Evolutionary conservation across 2,113 vertebrate genomes (phyloP), one percentile per base, ranked within the genome.

Genomic region (Rallus limicola): DNA sequence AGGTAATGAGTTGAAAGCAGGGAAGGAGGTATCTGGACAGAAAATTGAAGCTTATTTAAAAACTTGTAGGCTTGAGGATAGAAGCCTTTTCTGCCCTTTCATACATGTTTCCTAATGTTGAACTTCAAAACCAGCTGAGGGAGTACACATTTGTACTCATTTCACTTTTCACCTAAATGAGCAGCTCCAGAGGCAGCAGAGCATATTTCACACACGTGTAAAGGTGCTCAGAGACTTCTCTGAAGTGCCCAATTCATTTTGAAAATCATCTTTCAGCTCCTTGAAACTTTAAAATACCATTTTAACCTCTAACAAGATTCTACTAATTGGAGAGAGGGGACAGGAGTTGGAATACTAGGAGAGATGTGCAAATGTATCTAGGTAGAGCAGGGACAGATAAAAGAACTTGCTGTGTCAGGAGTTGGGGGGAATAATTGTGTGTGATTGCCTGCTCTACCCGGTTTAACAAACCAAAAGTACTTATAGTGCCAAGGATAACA

Each of bases 401-500:
- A 60, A 38, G 69, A 86, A 46, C 42, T 34, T 83, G 31, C 46
- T 59, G 31, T 52, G 90, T 63, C 71, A 36, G 36, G 62, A 55
- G 16, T 18, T 1, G 10, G 40, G 82, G 72, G 53, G 76, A 72
- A 48, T 46, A 72, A 31, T 56, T 59, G 36, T 36, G 1, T 25
- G 13, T 48, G 15, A 12, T 65, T 34, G 10, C 44, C 25, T 83
- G 14, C 59, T 64, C 28, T 80, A 23, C 24, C 31, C 5, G 18
- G 6, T 72, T 31, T 65, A 62, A 63, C 17, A 42, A 58, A 72
- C 19, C 5, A 65, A 56, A 52, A 33, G 38, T 29, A 34, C 19
- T 67, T 56, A 29, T 6, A 36, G 98, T 92, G 88, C 98, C 96
- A 89, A 99, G 98, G 82, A 98, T 98, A 44, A 98, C 98, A 94